phyloP scores from a whole-genome alignment of 1,140 invertebrate species.

The Fopius arisanus region DNA sequence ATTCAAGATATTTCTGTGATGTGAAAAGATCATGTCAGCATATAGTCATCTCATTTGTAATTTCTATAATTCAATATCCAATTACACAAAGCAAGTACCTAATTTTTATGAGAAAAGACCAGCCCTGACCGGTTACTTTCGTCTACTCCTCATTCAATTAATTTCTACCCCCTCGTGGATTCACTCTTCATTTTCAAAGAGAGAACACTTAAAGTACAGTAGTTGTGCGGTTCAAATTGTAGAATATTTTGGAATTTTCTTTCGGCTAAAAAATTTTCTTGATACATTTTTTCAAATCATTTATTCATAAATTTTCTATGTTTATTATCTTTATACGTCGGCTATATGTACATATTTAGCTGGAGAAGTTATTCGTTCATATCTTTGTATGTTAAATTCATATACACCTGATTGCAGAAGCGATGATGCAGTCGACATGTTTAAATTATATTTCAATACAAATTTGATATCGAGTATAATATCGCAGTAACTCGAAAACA shows the following conservation, averaged over 20 bases:
- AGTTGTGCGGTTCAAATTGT: conserved; percentile 4
- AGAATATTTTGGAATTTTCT: not conserved
- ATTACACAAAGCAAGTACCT: not conserved
- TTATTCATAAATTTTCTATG: conserved; percentile 10
- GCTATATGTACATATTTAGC: conserved; percentile 20
- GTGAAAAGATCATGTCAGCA: not conserved
- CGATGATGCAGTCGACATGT: not conserved
- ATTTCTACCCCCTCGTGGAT: not conserved
- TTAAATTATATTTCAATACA: not conserved
- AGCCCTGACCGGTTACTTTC: not conserved
- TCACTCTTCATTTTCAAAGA: not conserved
- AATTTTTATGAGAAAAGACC: not conserved
- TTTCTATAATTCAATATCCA: not conserved
- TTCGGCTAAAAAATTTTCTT: not conserved
- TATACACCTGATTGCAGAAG: conserved; percentile 10
- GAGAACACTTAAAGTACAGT: not conserved
- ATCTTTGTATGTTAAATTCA: conserved; percentile 12
- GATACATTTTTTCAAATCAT: conserved; percentile 1
- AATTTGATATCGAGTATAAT: conserved; percentile 2
- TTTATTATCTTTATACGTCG: not conserved
- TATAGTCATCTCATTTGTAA: not conserved
- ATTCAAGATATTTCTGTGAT: too few species aligned
- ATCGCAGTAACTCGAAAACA: not conserved
- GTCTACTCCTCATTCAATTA: not conserved
- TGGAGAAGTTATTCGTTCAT: not conserved